Base-by-base conservation (phyloP, 2,113 vertebrate species). In the Rhinopithecus roxellana region DNA sequence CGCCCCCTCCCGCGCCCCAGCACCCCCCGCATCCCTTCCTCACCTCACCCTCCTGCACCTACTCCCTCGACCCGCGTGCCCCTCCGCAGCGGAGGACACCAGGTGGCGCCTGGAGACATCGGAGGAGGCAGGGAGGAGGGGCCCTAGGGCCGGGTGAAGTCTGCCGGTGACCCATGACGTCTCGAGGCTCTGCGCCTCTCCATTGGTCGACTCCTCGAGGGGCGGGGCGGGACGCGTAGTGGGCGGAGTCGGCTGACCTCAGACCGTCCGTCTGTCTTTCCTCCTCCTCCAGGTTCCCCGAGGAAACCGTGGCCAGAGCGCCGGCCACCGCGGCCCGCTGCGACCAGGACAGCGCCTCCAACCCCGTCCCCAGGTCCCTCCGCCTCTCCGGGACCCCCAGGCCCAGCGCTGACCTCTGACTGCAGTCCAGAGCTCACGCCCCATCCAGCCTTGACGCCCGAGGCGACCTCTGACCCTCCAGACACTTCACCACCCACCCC, bases 161-260 rank as follows among this genome's bases (percentile, higher is more conserved):
- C 92, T 67, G 95, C 97, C 0, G 40, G 93, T 61, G 75, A 97
- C 81, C 30, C 64, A 0, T 95, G 92, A 94, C 25, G 67, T 88
- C 52, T 16, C 1, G 7, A 14, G 7, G 45, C 50, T 0, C 6
- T 27, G 9, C 13, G 13, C 5, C 61, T 78, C 83, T 35, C 52
- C n/a, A 82, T 96, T 97, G 97, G 96, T 1, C 10, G 0, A 1
- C 0, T 18, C 38, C 10, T 9, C 23, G 64, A 2, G 45, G 59
- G 94, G 87, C 82, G 61, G 78, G 52, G 10, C 20, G 22, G 32
- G 40, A 25, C 11, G 3, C 14, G 20, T 30, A 3, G 70, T 81
- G 77, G 95, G 79, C 40, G 79, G 97, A 85, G 85, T 85, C 14
- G 45, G 1, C 82, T 97, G 97, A 97, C 94, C 95, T 95, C 89